Evolutionary conservation across 2,113 vertebrate species (phyloP).

Genomic region (Oplegnathus fasciatus): DNA sequence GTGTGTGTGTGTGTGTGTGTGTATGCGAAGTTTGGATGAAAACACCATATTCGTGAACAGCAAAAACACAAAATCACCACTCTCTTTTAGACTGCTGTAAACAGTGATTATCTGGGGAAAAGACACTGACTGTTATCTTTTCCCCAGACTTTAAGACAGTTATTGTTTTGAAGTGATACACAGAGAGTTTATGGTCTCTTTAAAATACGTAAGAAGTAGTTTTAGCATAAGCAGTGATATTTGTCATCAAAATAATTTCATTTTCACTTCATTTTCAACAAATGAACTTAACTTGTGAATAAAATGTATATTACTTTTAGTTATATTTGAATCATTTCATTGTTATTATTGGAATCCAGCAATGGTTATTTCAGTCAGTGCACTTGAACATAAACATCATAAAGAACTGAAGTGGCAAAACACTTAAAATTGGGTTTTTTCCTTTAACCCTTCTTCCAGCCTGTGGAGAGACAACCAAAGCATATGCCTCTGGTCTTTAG

Average conservation of each 20-base stretch:
- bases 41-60: slow-evolving; percentile 14
- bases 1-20: neutral
- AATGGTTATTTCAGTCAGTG: too few relatives aligned
- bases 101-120: slow-evolving; percentile 38
- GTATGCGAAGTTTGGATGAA: neutral
- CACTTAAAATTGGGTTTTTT: too few relatives aligned
- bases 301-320: too few relatives aligned
- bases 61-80: slow-evolving; percentile 30
- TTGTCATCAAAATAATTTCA: neutral
- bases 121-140: slow-evolving; percentile 22
- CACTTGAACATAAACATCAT: too few relatives aligned
- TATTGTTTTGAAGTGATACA: neutral
- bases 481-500: neutral
- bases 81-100: slow-evolving; percentile 39
- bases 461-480: neutral
- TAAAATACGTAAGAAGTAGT: neutral
- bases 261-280: too few relatives aligned
- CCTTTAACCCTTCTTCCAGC: too few relatives aligned
- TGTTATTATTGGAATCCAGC: too few relatives aligned
- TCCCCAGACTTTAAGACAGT: neutral
- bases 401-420: too few relatives aligned
- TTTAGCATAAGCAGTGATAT: neutral
- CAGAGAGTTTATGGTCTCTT: neutral
- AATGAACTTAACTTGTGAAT: too few relatives aligned
- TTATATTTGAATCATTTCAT: too few relatives aligned